These are phyloP conservation scores for Mantis religiosa DNA, from an alignment of 2,888 invertebrate genomes.

Conservation along the genomic window DNA sequence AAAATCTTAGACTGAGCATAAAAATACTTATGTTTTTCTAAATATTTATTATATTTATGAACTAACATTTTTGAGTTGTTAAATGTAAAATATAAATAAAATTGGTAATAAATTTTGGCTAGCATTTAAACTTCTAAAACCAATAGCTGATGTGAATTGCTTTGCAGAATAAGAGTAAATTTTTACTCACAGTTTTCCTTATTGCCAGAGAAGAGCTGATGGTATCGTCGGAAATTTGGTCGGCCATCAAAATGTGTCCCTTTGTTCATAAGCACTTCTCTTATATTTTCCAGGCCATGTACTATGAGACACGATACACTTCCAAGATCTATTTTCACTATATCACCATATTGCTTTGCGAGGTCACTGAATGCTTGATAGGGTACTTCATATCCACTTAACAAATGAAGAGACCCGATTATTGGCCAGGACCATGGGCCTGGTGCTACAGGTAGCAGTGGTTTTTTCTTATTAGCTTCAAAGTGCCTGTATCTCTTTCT, in stretches of 20 bases:
- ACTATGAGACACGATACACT: conserved; percentile 54
- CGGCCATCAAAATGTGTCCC: conserved; percentile 60
- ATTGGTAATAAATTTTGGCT: too few species aligned
- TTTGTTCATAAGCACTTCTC: conserved; percentile 54
- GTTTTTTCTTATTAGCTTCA: background rate
- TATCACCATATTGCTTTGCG: conserved; percentile 50
- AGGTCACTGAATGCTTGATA: conserved; percentile 56
- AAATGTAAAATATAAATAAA: too few species aligned
- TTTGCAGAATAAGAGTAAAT: too few species aligned
- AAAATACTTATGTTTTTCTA: too few species aligned
- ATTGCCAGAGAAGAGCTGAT: conserved; percentile 59
- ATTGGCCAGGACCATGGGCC: conserved; percentile 54
- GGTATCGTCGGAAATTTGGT: conserved; percentile 60
- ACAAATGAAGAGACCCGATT: conserved; percentile 53
- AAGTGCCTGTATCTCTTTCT: too few species aligned
- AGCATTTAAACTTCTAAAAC: too few species aligned
- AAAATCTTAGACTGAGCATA: too few species aligned
- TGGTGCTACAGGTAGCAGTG: conserved; percentile 41
- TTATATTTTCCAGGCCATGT: conserved; percentile 55
- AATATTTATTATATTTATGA: too few species aligned
- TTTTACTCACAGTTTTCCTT: conserved; percentile 62
- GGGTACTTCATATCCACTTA: conserved; percentile 56
- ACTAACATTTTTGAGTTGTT: too few species aligned
- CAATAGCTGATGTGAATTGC: too few species aligned
- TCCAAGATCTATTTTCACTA: conserved; percentile 54